Evolutionary conservation across 2,113 vertebrate genomes (phyloP), one percentile per base, ranked within the genome.

Genomic region (Arothron firmamentum): DNA sequence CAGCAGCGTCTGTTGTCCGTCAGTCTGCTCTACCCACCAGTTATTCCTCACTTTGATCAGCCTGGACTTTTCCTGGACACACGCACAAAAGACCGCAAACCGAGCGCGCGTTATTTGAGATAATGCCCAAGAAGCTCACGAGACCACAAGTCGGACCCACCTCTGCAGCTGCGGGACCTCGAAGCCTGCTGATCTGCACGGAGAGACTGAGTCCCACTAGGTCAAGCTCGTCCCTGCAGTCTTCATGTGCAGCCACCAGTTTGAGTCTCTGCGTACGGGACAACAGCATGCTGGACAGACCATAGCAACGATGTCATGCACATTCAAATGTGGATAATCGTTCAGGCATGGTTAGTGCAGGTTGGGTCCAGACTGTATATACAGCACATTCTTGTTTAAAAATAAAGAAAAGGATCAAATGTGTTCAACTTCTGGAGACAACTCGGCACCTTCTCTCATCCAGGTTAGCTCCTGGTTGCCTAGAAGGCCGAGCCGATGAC

Each of bases 221-320:
- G 55, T 66, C 62, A 72, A 87, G n/a, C 59, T 78, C 70, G 23
- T 70, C 52, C 15, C 57, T 58, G n/a, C 72, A 83, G 52, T 80
- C 74, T 53, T 83, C 76, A 21, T 85, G 42, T 2, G 62, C 72
- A n/a, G 80, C 72, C n/a, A 53, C 50, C 51, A 72, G 16, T 25
- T 62, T 56, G 18, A 85, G 57, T 54, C 74, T 80, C 65, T 81
- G 74, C 14, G 43, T 45, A 45, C 8, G 12, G 8, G 82, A 72
- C 28, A 84, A 60, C 50, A 42, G 59, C 80, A 80, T 87, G 46
- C 66, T 78, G 49, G 34, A 38, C 34, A 38, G 9, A 38, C 1
- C 1, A 28, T 5, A 28, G 10, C 11, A 38, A 9, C 11, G 34
- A 38, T 12, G 25, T 7, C 25, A 28, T 28, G 25, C 25, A 28